A percentile compares a stretch with the other conserved stretches of the same genome.
These are phyloP conservation scores for Catalaphyllia jardinei DNA, from an alignment of 64 coral and sea anemone species.

Conservation along the genomic window DNA sequence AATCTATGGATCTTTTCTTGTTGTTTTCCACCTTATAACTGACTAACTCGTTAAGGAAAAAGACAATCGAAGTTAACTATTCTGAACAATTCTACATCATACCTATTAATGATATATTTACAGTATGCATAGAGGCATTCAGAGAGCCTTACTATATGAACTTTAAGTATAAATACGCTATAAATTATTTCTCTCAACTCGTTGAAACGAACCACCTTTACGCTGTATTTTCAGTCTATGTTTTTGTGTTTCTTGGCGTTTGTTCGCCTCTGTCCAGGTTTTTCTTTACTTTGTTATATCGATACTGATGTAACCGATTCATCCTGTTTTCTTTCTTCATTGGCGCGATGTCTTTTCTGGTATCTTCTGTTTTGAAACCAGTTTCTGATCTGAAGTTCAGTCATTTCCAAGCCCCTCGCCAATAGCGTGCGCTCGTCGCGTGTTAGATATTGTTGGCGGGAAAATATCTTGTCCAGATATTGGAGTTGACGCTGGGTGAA, in stretches of 20 bases:
- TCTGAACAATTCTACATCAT: too few relatives aligned
- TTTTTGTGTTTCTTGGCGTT: background rate
- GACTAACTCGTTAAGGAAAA: too few relatives aligned
- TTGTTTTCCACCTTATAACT: too few relatives aligned
- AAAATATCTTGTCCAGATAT: slow-evolving; percentile 83
- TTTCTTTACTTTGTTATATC: background rate
- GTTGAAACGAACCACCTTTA: too few relatives aligned
- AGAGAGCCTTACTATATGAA: too few relatives aligned
- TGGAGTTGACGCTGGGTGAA: slow-evolving; percentile 91
- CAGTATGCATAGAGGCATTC: too few relatives aligned
- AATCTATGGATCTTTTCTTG: too few relatives aligned
- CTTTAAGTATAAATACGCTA: too few relatives aligned
- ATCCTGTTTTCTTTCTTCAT: background rate
- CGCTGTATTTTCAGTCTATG: too few relatives aligned
- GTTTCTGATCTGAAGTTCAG: slow-evolving; percentile 93
- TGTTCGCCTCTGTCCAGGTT: background rate
- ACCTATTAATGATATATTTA: too few relatives aligned
- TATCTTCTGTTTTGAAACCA: slow-evolving; percentile 97
- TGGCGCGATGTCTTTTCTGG: slow-evolving; percentile 75
- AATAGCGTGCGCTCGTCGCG: slow-evolving; percentile 89
- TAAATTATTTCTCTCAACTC: too few relatives aligned
- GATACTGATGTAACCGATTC: background rate
- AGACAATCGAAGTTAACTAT: too few relatives aligned
- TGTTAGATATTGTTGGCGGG: slow-evolving; percentile 89
- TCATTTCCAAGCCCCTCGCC: slow-evolving; percentile 89